phyloP scores from a whole-genome alignment of 2,797 vertebrate species.

The Pangasius mekongensis region DNA sequence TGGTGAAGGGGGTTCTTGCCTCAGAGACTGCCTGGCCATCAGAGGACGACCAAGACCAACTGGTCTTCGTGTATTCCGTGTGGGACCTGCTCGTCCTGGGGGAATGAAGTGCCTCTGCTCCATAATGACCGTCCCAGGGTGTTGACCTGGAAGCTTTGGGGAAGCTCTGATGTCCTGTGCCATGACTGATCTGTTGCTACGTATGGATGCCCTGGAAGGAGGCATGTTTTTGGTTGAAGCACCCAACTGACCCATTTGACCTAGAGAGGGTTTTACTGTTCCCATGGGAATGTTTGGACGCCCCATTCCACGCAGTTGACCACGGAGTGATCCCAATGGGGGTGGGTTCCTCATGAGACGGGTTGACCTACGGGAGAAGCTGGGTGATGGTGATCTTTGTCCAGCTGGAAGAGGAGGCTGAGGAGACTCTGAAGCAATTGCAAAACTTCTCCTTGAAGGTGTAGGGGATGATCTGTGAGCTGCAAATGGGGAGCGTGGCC shows the following conservation, averaged over 20 bases:
- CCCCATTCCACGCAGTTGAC: slow-evolving; percentile 57
- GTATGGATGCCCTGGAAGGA: slow-evolving; percentile 74
- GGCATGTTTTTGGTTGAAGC: slow-evolving; percentile 78
- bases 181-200: slow-evolving; percentile 72
- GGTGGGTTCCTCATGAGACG: slow-evolving; percentile 72
- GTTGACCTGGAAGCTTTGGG: slow-evolving; percentile 57
- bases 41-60: slow-evolving; percentile 75
- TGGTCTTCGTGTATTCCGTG: slow-evolving; percentile 61
- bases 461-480: slow-evolving; percentile 60
- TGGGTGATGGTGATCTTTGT: slow-evolving; percentile 67
- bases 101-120: slow-evolving; percentile 66
- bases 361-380: slow-evolving; percentile 76
- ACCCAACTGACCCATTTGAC: slow-evolving; percentile 72
- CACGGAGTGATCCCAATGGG: slow-evolving; percentile 64
- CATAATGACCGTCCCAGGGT: slow-evolving; percentile 55
- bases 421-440: slow-evolving; percentile 58
- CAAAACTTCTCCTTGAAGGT: slow-evolving; percentile 67
- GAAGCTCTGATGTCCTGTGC: slow-evolving; percentile 44
- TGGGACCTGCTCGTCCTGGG: slow-evolving; percentile 40
- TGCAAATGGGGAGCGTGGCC: slow-evolving; percentile 39
- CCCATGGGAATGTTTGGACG: slow-evolving; percentile 76
- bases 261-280: slow-evolving; percentile 76
- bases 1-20: slow-evolving; percentile 66
- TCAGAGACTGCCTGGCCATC: slow-evolving; percentile 66
- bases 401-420: slow-evolving; percentile 61